phyloP scores from a whole-genome alignment of 2,797 vertebrate species.

The Syngnathus acus region DNA sequence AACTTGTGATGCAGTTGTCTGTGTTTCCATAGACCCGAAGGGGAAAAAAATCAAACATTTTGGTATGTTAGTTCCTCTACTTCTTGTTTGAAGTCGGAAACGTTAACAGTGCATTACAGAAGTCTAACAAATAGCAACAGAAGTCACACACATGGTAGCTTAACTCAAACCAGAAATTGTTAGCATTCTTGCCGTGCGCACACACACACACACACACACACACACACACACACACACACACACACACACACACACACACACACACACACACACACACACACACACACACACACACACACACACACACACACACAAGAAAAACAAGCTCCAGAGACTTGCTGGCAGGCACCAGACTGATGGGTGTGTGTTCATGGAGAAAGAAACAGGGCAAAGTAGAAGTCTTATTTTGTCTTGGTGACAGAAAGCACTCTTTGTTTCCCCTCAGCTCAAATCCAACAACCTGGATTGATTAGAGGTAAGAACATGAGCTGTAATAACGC shows the following conservation, averaged over 20 bases:
- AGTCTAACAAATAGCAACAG: conserved; percentile 31
- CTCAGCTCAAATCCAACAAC: conserved; percentile 41
- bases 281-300: conserved; percentile 9
- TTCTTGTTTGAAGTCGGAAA: conserved; percentile 40
- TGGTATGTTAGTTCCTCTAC: conserved; percentile 11
- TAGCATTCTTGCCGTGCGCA: conserved; percentile 7
- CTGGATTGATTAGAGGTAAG: conserved; percentile 52
- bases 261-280: conserved; percentile 14
- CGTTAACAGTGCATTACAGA: conserved; percentile 29
- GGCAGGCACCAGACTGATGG: conserved; percentile 42
- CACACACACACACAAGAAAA: conserved; percentile 22
- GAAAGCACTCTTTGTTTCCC: conserved; percentile 55
- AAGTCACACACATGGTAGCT: conserved; percentile 16
- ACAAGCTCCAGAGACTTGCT: conserved; percentile 37
- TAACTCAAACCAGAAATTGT: conserved; percentile 41
- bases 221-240: conserved; percentile 10
- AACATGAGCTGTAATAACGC: conserved; percentile 53
- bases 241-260: conserved; percentile 13
- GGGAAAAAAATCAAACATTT: background rate
- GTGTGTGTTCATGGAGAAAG: conserved; percentile 37
- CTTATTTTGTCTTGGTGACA: conserved; percentile 32
- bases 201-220: background rate
- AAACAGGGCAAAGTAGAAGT: conserved; percentile 26
- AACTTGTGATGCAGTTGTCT: conserved; percentile 33
- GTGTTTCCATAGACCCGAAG: background rate